These are phyloP conservation scores for Valencia hispanica DNA, from an alignment of 2,797 vertebrate genomes.

Conservation along the genomic window DNA sequence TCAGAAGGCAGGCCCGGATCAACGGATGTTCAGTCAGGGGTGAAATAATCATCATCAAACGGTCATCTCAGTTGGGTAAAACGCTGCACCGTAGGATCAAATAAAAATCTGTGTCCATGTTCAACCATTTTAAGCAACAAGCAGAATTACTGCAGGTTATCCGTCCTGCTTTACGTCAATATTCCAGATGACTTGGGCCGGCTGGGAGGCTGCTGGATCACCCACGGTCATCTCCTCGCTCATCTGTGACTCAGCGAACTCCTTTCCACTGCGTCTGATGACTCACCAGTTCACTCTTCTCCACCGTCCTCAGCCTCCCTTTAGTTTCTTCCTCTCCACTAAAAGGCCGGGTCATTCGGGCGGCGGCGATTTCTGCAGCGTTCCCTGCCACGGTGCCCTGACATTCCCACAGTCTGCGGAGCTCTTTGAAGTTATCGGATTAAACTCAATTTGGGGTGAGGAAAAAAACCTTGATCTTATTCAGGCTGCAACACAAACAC, in stretches of 20 bases:
- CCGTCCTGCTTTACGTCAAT: background rate
- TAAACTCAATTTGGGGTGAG: background rate
- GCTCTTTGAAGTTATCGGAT: slow-evolving; percentile 17
- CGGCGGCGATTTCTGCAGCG: slow-evolving; percentile 29
- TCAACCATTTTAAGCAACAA: background rate
- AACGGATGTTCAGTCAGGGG: slow-evolving; percentile 12
- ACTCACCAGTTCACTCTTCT: slow-evolving; percentile 72
- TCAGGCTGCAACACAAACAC: background rate
- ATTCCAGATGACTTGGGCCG: background rate
- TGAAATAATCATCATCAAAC: no score
- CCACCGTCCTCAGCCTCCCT: slow-evolving; percentile 45
- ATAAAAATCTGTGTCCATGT: background rate
- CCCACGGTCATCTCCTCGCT: slow-evolving; percentile 61
- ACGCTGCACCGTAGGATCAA: background rate
- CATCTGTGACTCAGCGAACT: slow-evolving; percentile 74
- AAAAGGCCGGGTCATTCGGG: slow-evolving; percentile 46
- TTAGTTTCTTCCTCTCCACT: slow-evolving; percentile 51
- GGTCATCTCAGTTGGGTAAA: background rate
- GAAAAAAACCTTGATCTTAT: background rate
- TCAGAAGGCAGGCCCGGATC: slow-evolving; percentile 25
- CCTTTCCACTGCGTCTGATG: slow-evolving; percentile 62
- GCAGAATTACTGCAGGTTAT: background rate
- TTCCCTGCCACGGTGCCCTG: slow-evolving; percentile 35
- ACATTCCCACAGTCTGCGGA: slow-evolving; percentile 22
- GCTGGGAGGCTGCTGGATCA: background rate